These are phyloP conservation scores for Drosophila antonietae DNA, from an alignment of 2,888 invertebrate genomes.

Conservation along the genomic window DNA sequence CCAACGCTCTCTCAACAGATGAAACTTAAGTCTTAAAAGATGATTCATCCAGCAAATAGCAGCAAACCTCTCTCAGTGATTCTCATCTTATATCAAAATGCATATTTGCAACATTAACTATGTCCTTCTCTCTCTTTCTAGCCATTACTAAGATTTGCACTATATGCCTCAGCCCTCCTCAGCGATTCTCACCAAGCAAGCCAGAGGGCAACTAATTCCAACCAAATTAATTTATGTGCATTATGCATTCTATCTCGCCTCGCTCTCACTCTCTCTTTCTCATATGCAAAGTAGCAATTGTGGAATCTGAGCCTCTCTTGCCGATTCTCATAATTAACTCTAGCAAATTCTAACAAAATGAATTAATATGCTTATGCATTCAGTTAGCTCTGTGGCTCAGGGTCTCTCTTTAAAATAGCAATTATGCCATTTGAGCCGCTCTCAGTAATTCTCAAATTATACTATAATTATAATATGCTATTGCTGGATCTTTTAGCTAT, in stretches of 20 bases:
- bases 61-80: not conserved
- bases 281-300: not conserved
- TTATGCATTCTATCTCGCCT: not conserved
- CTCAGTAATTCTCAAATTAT: not conserved
- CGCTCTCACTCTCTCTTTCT: not conserved
- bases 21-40: too few relatives aligned
- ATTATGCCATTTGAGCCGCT: not conserved
- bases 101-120: not conserved
- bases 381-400: not conserved
- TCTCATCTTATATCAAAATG: not conserved
- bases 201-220: too few relatives aligned
- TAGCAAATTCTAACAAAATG: not conserved
- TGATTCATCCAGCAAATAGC: too few relatives aligned
- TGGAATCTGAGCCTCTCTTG: not conserved
- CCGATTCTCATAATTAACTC: not conserved
- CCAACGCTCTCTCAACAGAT: too few relatives aligned
- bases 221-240: too few relatives aligned
- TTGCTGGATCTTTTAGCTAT: not conserved
- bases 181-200: too few relatives aligned
- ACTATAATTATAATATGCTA: not conserved
- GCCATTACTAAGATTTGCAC: too few relatives aligned
- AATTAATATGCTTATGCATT: not conserved
- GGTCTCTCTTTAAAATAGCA: not conserved
- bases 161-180: too few relatives aligned
- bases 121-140: not conserved